Base-by-base conservation (phyloP, 2,797 vertebrate species). In the Pangasius sanitwongsei region DNA sequence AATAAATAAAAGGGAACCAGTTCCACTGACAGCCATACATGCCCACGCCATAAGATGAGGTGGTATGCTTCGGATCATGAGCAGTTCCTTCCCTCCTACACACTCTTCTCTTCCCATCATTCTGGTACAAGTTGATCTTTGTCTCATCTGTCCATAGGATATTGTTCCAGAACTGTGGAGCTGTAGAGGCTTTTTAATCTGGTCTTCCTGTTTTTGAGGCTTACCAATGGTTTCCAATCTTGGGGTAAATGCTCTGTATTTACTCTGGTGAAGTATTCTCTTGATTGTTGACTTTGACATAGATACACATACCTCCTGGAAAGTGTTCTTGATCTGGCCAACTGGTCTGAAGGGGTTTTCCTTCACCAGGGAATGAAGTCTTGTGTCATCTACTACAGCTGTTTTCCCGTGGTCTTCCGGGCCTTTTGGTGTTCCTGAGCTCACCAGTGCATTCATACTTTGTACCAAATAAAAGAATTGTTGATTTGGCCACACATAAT, bases 401-500 rank as follows among this genome's bases (percentile, higher is more conserved):
- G 6, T 16, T 78, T 80, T 80, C 37, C 69, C 0, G 25, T 28
- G 44, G 41, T 77, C 20, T 53, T 18, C 48, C 0, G 4, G n/a
- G 53, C 6, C 16, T 57, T 44, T 63, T 28, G 37, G 13, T 65
- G 5, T 25, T 63, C 37, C 34, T 44, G 23, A 63, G 20, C 31
- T 37, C 80, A 41, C 9, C 55, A 82, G 80, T 23, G 18, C 55
- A 25, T 53, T 78, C 70, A 53, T 75, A 59, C 55, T 23, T 82
- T 59, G 75, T 48, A 55, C 34, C 50, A 90, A 86, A 83, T 44
- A 44, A 44, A 44, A 44, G 7, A 44, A 44, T 34, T 88, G 85
- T 88, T 92, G 81, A 88, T 89, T 85, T 89, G 82, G 85, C 81
- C 85, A 89, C 69, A 89, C 75, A 75, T 87, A 89, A 88, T 86